A percentile compares a stretch with the other conserved stretches of the same genome.
Evolutionary conservation across 2,797 vertebrate species (phyloP).

Genomic region (Pipistrellus pipistrellus): DNA sequence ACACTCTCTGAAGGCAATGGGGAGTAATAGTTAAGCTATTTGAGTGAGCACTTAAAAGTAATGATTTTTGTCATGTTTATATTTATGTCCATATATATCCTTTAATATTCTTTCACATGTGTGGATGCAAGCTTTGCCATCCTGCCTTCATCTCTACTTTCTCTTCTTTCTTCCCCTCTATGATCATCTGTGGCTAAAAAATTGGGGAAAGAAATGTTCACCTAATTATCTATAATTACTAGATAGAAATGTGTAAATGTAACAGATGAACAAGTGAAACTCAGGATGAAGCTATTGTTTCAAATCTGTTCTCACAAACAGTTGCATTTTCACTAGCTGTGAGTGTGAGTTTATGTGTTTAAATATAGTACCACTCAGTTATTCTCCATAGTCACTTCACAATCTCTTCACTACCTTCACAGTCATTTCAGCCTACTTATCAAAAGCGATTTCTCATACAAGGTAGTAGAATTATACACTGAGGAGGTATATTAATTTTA

Average conservation of each 20-base stretch:
- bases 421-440: constrained; percentile 13
- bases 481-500: constrained; percentile 64
- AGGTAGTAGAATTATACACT: constrained; percentile 50
- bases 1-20: not conserved
- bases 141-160: constrained; percentile 59
- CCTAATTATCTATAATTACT: constrained; percentile 72
- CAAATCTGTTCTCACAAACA: constrained; percentile 72
- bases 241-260: constrained; percentile 73
- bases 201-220: constrained; percentile 47
- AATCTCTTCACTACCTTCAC: not conserved
- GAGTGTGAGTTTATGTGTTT: constrained; percentile 46
- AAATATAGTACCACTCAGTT: constrained; percentile 55
- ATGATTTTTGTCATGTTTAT: constrained; percentile 55
- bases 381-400: not conserved
- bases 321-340: constrained; percentile 55
- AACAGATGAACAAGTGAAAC: constrained; percentile 67
- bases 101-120: constrained; percentile 59
- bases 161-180: constrained; percentile 9
- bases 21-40: constrained; percentile 32
- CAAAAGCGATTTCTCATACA: constrained; percentile 20
- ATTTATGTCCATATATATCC: not conserved
- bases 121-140: constrained; percentile 17
- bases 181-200: constrained; percentile 63
- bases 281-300: constrained; percentile 75
- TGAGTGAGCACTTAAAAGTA: constrained; percentile 42